phyloP scores from a whole-genome alignment of 2,113 vertebrate genomes.

The Psittacus erithacus region DNA sequence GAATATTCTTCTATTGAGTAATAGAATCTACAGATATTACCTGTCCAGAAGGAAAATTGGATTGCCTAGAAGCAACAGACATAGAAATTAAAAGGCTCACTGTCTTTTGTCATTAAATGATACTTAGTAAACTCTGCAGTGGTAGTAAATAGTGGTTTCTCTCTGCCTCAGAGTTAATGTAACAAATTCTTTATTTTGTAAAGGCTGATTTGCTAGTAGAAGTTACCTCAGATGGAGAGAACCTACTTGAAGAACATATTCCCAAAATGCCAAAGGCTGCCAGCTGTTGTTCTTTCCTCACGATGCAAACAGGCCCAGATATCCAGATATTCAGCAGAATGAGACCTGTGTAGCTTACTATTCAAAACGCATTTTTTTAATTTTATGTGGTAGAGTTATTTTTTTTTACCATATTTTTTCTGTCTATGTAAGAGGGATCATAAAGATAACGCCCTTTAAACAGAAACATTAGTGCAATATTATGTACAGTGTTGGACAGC shows the following conservation, averaged over 20 bases:
- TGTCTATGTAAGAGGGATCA: background rate
- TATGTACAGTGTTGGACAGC: background rate
- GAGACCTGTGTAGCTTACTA: background rate
- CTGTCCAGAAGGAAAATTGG: background rate
- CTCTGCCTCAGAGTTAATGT: background rate
- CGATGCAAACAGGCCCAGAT: background rate
- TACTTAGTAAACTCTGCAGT: background rate
- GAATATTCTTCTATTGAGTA: background rate
- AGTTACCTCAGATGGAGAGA: background rate
- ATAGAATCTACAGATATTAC: background rate
- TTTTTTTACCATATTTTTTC: background rate
- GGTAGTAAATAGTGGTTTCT: background rate
- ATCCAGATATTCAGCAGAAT: background rate
- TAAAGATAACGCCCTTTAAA: background rate
- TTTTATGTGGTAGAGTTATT: background rate
- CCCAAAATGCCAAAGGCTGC: background rate
- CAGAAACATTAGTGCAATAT: background rate
- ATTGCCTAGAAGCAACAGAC: background rate
- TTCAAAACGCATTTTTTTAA: accelerated
- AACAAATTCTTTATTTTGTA: background rate
- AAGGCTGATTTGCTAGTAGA: background rate
- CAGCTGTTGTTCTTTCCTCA: background rate
- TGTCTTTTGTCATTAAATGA: background rate
- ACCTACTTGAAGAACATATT: background rate
- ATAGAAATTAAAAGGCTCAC: accelerated